phyloP scores from a whole-genome alignment of 1,140 invertebrate genomes.

The Panulirus ornatus region DNA sequence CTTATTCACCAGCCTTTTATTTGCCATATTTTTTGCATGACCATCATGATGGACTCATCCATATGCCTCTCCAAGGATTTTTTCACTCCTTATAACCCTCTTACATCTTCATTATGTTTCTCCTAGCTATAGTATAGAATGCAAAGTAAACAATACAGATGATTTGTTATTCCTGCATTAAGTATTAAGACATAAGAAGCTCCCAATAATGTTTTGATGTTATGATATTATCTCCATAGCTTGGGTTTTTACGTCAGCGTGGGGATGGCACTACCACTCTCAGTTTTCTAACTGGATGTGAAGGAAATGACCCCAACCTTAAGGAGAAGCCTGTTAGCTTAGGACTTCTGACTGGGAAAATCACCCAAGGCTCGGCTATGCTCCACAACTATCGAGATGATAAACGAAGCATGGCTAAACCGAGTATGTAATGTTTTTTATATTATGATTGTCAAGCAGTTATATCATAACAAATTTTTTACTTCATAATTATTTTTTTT shows the following conservation, averaged over 20 bases:
- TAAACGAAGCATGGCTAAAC: slow-evolving; percentile 90
- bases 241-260: slow-evolving; percentile 89
- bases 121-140: too few relatives aligned
- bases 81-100: too few relatives aligned
- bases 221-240: slow-evolving; percentile 78
- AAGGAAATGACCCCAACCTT: slow-evolving; percentile 83
- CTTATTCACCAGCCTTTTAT: too few relatives aligned
- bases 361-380: slow-evolving; percentile 87
- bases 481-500: neutral
- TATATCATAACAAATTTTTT: neutral
- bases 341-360: slow-evolving; percentile 88
- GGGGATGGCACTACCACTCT: slow-evolving; percentile 92
- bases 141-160: too few relatives aligned
- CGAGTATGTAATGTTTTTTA: slow-evolving; percentile 79
- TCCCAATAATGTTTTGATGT: too few relatives aligned
- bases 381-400: slow-evolving; percentile 90
- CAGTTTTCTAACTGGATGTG: slow-evolving; percentile 89
- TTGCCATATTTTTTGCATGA: too few relatives aligned
- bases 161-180: too few relatives aligned
- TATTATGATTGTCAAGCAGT: neutral
- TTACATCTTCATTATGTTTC: too few relatives aligned
- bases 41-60: too few relatives aligned
- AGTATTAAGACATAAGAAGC: too few relatives aligned
- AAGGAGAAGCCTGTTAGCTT: slow-evolving; percentile 90
- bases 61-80: too few relatives aligned